Base-by-base conservation (phyloP, 2,113 vertebrate species). In the rat (Rattus norvegicus) region DNA sequence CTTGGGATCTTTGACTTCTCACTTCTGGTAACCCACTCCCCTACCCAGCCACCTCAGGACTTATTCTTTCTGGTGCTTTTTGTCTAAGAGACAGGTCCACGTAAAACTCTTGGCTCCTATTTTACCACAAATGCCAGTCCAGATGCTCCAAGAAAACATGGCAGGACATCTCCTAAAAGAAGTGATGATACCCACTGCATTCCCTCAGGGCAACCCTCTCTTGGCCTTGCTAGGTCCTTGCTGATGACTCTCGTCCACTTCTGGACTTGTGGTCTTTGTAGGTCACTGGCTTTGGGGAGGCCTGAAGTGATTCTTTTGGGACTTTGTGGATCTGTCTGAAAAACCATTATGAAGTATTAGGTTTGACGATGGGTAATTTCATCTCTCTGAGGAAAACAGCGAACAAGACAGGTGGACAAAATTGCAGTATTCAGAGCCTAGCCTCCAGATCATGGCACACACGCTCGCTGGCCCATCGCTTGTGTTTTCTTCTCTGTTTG, bases 251-350 rank as follows among this genome's bases (percentile, higher is more conserved):
- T 91, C 13, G 10, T 59, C 59, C 13, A 17, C 52, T 80, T 80
- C n/a, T 63, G 8, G 83, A 61, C 12, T 14, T 61, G 36, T 47
- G 12, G 17, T 39, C 61, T 90, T 49, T 20, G 16, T 8, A 49
- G 39, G 47, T 84, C 20, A 65, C 52, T 10, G 77, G 77, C 86
- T 47, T 70, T 54, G 17, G 69, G 9, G 59, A 11, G 52, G 43
- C 61, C 83, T 73, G 28, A 14, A 81, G 12, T 81, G 61, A 43
- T 13, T 70, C 75, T 73, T 36, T 67, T 70, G 54, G 5, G 26
- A 63, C 75, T 85, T 77, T 54, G 52, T 73, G 30, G 43, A 49
- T 97, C 6, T 87, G 90, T 72, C 67, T 88, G 70, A 92, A 93
- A 92, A 26, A 39, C 0, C 84, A 2, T 54, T 79, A 84, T 67